These are phyloP conservation scores for Oscheius myriophilus DNA, from an alignment of 2,888 invertebrate genomes.

Conservation along the genomic window DNA sequence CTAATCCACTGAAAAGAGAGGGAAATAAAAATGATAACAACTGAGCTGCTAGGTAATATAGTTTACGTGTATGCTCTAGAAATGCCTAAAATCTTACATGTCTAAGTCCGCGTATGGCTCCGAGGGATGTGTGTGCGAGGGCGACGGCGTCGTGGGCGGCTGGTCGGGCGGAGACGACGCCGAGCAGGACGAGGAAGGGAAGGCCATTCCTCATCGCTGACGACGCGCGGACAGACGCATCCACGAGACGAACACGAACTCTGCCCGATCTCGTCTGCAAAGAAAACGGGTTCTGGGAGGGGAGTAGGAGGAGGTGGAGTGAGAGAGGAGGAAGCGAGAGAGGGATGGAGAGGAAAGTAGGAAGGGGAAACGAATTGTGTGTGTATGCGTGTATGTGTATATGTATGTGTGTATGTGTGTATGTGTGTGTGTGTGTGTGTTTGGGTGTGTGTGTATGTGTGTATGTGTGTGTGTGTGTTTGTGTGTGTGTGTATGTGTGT, in stretches of 20 bases:
- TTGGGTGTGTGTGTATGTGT: no score
- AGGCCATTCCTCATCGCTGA: constrained; percentile 26
- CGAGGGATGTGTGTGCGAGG: constrained; percentile 16
- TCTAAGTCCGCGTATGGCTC: constrained; percentile 15
- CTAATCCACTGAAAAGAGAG: no score
- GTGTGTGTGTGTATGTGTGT: no score
- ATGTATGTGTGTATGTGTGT: no score
- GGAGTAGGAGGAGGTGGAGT: neutral
- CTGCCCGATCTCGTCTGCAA: neutral
- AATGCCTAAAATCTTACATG: constrained; percentile 12
- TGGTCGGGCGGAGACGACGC: constrained; percentile 1
- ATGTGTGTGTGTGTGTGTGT: no score
- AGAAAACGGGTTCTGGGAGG: neutral
- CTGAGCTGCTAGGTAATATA: no score
- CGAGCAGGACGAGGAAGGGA: constrained; percentile 2
- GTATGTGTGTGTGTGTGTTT: no score
- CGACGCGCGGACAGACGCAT: constrained; percentile 3
- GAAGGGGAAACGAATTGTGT: no score
- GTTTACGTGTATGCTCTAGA: no score
- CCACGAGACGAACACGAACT: constrained; percentile 1
- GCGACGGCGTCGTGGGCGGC: neutral
- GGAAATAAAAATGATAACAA: no score
- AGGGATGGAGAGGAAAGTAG: neutral
- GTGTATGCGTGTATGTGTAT: no score
- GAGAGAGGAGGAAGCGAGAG: neutral